Conservation (phyloP, 2,113 vertebrate genomes). For the Malurus alboscapulatus region DNA sequence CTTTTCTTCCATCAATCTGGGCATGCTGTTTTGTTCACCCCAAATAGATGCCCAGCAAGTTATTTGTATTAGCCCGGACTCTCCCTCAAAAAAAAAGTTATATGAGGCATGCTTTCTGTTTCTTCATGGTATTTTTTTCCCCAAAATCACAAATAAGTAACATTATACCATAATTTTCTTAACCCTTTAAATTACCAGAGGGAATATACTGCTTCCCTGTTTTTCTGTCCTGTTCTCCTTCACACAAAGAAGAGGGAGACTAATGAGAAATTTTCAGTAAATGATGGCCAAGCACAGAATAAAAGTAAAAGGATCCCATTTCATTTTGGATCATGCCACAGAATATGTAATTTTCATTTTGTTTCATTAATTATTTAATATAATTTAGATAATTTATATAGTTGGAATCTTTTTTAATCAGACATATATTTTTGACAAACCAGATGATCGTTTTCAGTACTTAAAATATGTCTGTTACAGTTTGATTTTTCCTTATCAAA, state of each 20-base stretch:
- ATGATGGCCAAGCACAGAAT: not conserved
- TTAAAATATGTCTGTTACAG: not conserved
- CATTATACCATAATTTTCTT: not conserved
- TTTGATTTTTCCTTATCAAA: not conserved
- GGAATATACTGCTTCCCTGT: not conserved
- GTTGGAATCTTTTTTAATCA: fast-evolving
- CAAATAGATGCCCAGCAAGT: not conserved
- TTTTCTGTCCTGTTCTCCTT: not conserved
- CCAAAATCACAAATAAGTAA: not conserved
- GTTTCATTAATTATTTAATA: not conserved
- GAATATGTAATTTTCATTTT: not conserved
- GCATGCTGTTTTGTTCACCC: not conserved
- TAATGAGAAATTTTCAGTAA: not conserved
- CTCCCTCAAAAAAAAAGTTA: not conserved
- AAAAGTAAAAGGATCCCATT: not conserved
- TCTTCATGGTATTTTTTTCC: not conserved
- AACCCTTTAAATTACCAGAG: not conserved
- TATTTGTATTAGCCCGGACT: not conserved
- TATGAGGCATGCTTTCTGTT: not conserved
- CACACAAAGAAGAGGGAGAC: not conserved
- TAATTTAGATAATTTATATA: not conserved
- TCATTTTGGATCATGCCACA: not conserved
- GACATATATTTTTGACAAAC: not conserved
- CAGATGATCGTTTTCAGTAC: not conserved
- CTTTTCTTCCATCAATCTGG: not conserved